phyloP scores from a whole-genome alignment of 2,888 invertebrate species.

The Tryphoninae sp. region DNA sequence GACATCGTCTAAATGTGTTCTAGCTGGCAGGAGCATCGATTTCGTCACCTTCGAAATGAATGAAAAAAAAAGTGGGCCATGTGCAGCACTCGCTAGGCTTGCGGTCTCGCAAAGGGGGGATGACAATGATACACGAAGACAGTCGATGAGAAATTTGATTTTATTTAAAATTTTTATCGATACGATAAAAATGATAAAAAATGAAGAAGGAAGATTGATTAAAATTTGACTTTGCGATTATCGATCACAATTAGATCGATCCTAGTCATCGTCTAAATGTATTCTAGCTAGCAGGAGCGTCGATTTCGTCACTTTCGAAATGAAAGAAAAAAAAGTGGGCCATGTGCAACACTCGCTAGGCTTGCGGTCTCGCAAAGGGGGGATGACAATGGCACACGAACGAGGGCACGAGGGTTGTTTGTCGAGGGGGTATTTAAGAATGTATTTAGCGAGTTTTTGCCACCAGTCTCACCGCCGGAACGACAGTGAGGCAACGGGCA shows the following conservation, averaged over 20 bases:
- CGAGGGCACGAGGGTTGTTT: conserved; percentile 67
- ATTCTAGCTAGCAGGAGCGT: not conserved
- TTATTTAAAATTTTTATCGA: not conserved
- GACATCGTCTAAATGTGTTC: not conserved
- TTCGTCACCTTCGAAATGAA: not conserved
- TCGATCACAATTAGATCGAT: too few species aligned
- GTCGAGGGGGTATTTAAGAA: conserved; percentile 71
- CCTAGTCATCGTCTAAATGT: not conserved
- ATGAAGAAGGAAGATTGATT: too few species aligned
- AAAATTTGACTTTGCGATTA: too few species aligned
- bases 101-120: too few species aligned
- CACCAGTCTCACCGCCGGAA: conserved; percentile 54
- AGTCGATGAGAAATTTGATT: too few species aligned
- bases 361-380: not conserved
- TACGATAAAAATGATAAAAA: conserved; percentile 6
- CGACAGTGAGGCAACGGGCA: conserved; percentile 61
- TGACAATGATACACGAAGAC: too few species aligned
- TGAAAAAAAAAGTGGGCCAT: not conserved
- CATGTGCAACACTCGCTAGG: not conserved
- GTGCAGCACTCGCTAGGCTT: not conserved
- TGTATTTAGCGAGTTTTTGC: conserved; percentile 75
- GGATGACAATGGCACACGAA: conserved; percentile 51
- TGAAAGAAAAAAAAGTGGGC: not conserved
- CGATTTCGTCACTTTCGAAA: not conserved
- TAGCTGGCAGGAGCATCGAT: not conserved